Percentiles rank a stretch among this genome's conserved stretches.
Evolutionary conservation across 53 echinoderm and acorn worm genomes (phyloP).

Genomic region (Echinometra lucunter): DNA sequence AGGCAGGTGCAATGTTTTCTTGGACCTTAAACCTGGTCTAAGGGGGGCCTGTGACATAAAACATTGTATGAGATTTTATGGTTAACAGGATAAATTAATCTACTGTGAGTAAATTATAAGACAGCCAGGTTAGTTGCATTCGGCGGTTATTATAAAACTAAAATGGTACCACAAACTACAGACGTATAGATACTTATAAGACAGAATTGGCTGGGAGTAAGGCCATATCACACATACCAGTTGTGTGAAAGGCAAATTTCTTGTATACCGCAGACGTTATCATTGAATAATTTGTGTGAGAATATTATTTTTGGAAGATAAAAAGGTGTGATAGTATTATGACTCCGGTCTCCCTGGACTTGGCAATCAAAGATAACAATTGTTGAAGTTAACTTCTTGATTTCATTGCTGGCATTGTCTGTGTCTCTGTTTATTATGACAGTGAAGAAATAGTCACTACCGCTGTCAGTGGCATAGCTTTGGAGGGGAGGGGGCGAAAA

Average conservation of each 20-base stretch:
- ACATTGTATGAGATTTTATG: too few relatives aligned
- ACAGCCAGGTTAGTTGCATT: too few relatives aligned
- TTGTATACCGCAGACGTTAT: background rate
- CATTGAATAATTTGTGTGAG: constrained; percentile 10
- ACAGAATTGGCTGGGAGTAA: background rate
- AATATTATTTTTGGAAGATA: constrained; percentile 8
- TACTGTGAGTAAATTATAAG: too few relatives aligned
- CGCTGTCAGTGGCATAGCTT: background rate
- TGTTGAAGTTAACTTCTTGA: background rate
- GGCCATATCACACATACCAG: background rate
- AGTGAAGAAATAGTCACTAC: background rate
- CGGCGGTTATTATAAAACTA: too few relatives aligned
- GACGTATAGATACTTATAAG: background rate
- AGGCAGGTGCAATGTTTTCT: background rate
- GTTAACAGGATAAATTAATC: too few relatives aligned
- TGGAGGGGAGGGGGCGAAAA: background rate
- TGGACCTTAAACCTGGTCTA: too few relatives aligned
- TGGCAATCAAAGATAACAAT: background rate
- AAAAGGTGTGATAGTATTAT: constrained; percentile 32
- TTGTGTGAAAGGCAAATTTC: background rate
- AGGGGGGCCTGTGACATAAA: too few relatives aligned
- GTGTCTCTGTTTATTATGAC: background rate
- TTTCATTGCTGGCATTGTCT: background rate
- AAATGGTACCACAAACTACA: background rate
- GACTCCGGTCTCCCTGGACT: background rate